Evolutionary conservation across 2,888 invertebrate genomes (phyloP).

Genomic region (Schizotus pectinicornis): DNA sequence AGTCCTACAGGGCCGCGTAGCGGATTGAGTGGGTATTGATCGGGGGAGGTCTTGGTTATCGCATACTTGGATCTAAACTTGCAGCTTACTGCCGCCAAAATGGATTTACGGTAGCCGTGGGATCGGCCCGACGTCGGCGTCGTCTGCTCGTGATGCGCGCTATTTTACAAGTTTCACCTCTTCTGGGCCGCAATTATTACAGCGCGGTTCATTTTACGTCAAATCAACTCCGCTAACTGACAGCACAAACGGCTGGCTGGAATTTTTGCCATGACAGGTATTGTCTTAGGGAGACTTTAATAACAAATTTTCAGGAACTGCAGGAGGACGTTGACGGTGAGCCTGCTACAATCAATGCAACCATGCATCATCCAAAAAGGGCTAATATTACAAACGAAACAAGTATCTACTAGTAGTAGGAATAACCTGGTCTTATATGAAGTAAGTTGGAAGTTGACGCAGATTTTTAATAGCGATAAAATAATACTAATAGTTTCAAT

Average conservation of each 20-base stretch:
- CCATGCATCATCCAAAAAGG: no score
- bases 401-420: no score
- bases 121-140: constrained; percentile 18
- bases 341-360: no score
- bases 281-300: no score
- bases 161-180: constrained; percentile 26
- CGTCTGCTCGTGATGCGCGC: constrained; percentile 5
- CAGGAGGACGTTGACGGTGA: no score
- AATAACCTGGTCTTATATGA: no score
- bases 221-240: constrained; percentile 19
- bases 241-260: constrained; percentile 18
- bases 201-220: constrained; percentile 26
- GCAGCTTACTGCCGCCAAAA: constrained; percentile 39
- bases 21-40: constrained; percentile 33
- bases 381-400: no score
- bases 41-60: constrained; percentile 27
- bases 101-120: constrained; percentile 34
- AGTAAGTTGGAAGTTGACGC: no score
- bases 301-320: no score
- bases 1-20: constrained; percentile 6
- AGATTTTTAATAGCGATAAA: no score
- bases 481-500: no score
- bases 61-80: constrained; percentile 34
- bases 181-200: constrained; percentile 24
- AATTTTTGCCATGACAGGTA: constrained; percentile 16